Base-by-base conservation (phyloP, 2,113 vertebrate genomes). In the Cygnus atratus region DNA sequence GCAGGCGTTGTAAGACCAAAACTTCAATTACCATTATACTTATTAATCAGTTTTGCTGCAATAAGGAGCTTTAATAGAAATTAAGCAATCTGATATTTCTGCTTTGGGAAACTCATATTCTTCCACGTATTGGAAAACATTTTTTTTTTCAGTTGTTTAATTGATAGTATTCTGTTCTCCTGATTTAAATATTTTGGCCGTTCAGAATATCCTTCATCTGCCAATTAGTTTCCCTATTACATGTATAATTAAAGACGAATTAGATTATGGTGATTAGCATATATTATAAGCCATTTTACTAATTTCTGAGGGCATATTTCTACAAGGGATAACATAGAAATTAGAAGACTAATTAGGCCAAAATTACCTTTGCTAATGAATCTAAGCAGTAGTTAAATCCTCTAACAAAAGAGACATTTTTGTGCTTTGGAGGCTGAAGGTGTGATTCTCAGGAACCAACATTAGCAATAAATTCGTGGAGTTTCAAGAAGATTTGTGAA, bases 281-380 rank as follows among this genome's bases (percentile, higher is more conserved):
- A 91, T 97, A 96, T 97, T 97, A 97, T 78, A 96, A 97, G 72
- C 63, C 4, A 88, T 96, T 97, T 97, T 96, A 97, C 87, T 98
- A 95, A 96, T 98, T 97, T 98, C 97, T 73, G 28, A 97, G 91
- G 96, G 75, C 90, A 96, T 97, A 97, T 96, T 93, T 91, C 67
- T 97, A 96, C 70, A 97, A 97, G 96, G 94, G 88, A 96, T 94
- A 95, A 96, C 48, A 92, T 37, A 97, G 73, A 98, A 97, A 97
- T 97, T 90, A 97, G 82, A 94, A 95, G 55, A 31, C 76, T 98
- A 97, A 97, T 98, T 97, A 98, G 95, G 81, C 76, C 86, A 96
- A 88, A 97, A 97, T 98, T 98, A 98, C 92, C 88, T 98, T 95
- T 95, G 57, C 94, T 98, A 97, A 97, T 98, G 87, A 96, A 96